Percentiles rank a stretch among this genome's conserved stretches.
These are phyloP conservation scores for Galeopsomyia nigrocyanea DNA, from an alignment of 2,888 invertebrate genomes.

Conservation along the genomic window DNA sequence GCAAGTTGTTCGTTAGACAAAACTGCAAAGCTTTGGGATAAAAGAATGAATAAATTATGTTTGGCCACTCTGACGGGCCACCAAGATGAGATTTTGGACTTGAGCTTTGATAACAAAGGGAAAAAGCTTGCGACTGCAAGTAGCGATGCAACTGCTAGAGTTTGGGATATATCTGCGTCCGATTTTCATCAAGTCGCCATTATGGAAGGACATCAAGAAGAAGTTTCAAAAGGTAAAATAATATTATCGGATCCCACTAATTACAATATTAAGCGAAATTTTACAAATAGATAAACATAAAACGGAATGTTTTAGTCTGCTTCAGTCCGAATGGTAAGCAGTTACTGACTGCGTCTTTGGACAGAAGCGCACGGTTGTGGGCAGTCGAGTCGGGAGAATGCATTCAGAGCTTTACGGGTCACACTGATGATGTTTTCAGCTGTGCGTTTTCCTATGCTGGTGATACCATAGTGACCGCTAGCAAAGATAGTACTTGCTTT, in stretches of 20 bases:
- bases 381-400: slow-evolving; percentile 76
- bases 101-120: slow-evolving; percentile 79
- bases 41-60: slow-evolving; percentile 71
- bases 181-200: slow-evolving; percentile 73
- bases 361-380: slow-evolving; percentile 83
- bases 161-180: slow-evolving; percentile 75
- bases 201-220: slow-evolving; percentile 78
- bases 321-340: slow-evolving; percentile 85
- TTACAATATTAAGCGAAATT: too few relatives aligned
- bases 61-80: slow-evolving; percentile 75
- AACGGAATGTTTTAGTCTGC: slow-evolving; percentile 72
- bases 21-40: slow-evolving; percentile 80
- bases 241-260: too few relatives aligned
- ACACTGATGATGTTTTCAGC: slow-evolving; percentile 86
- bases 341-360: slow-evolving; percentile 82
- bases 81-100: slow-evolving; percentile 80
- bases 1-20: slow-evolving; percentile 81
- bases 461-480: slow-evolving; percentile 83
- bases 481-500: slow-evolving; percentile 85
- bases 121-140: slow-evolving; percentile 79
- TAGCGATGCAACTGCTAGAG: slow-evolving; percentile 80
- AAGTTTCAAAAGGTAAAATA: slow-evolving; percentile 76
- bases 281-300: too few relatives aligned
- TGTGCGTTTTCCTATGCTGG: slow-evolving; percentile 85
- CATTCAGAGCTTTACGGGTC: slow-evolving; percentile 81